phyloP scores from a whole-genome alignment of 2,113 vertebrate species.

The Ursus arctos region DNA sequence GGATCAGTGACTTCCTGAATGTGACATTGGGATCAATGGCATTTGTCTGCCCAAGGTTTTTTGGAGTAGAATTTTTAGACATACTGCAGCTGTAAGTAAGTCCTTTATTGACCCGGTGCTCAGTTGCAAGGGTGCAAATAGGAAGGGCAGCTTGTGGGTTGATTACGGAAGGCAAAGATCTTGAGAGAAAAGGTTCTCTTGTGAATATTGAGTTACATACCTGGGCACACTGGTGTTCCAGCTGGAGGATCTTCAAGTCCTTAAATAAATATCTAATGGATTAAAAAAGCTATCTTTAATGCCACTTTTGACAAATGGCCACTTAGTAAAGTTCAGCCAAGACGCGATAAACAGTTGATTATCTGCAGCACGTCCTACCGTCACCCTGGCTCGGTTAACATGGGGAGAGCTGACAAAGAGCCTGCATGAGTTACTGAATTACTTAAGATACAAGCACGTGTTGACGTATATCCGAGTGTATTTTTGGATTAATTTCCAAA shows the following conservation, averaged over 20 bases:
- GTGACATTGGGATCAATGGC: conserved; percentile 39
- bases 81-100: not conserved
- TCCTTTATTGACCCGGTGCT: not conserved
- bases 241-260: not conserved
- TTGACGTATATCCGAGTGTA: not conserved
- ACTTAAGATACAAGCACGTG: conserved; percentile 7
- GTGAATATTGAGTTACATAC: conserved; percentile 27
- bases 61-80: not conserved
- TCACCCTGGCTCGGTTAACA: not conserved
- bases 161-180: conserved; percentile 13
- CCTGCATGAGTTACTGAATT: not conserved
- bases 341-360: not conserved
- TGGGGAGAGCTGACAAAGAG: not conserved
- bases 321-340: conserved; percentile 24
- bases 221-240: not conserved
- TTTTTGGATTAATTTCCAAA: conserved; percentile 65
- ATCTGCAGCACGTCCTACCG: not conserved
- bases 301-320: not conserved
- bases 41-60: conserved; percentile 24
- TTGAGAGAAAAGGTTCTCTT: not conserved
- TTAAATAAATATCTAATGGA: conserved; percentile 35
- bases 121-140: not conserved
- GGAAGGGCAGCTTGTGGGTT: not conserved
- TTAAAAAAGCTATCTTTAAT: conserved; percentile 50
- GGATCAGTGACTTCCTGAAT: conserved; percentile 62